These are phyloP conservation scores for Coregonus suidteri DNA, from an alignment of 2,797 vertebrate genomes.

Conservation along the genomic window DNA sequence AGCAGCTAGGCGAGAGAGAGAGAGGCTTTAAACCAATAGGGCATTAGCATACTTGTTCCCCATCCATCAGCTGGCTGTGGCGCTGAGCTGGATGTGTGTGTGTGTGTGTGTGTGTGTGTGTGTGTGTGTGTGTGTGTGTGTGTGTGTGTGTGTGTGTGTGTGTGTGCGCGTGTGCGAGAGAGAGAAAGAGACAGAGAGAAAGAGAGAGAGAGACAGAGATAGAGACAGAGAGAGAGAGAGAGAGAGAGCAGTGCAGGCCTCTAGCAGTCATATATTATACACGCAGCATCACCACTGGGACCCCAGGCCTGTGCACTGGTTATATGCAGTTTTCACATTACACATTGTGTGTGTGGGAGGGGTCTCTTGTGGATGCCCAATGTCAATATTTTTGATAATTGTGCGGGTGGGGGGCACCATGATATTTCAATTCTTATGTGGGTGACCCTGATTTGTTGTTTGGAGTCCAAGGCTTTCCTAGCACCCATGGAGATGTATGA, in stretches of 20 bases:
- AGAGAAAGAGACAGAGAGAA: no score
- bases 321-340: slow-evolving; percentile 30
- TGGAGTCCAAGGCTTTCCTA: background rate
- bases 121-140: background rate
- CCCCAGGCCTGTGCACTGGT: slow-evolving; percentile 39
- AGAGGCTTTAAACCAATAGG: slow-evolving; percentile 65
- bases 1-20: slow-evolving; percentile 23
- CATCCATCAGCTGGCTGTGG: slow-evolving; percentile 56
- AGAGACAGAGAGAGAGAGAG: no score
- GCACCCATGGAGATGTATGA: slow-evolving; percentile 51
- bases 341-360: background rate
- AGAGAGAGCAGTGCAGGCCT: slow-evolving; percentile 2
- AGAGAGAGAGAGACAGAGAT: no score
- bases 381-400: background rate
- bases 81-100: slow-evolving; percentile 5
- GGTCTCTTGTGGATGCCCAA: background rate
- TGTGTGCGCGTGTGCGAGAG: no score
- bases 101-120: slow-evolving; percentile 28
- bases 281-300: slow-evolving; percentile 30
- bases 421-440: background rate
- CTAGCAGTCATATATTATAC: slow-evolving; percentile 65
- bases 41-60: slow-evolving; percentile 60
- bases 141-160: no score
- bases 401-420: background rate
- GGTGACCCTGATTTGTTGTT: background rate